phyloP scores from a whole-genome alignment of 2,888 invertebrate species.

The Parascotia fuliginaria region DNA sequence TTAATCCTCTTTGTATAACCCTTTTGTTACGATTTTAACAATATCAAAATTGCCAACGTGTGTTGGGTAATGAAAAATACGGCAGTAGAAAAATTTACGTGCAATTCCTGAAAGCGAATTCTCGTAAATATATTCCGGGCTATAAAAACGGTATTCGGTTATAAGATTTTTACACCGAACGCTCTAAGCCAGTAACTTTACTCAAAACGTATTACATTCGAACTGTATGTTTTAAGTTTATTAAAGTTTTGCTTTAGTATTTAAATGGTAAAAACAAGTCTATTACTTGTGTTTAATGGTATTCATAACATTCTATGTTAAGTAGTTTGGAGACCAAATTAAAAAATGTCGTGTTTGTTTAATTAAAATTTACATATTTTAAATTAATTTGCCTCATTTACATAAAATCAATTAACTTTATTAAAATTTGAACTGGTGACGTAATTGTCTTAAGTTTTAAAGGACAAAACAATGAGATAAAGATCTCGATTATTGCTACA shows the following conservation, averaged over 20 bases:
- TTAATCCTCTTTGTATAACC: neutral
- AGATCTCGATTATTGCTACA: neutral
- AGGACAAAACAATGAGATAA: too few relatives aligned
- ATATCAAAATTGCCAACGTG: constrained; percentile 30
- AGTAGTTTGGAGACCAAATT: neutral
- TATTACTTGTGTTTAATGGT: neutral
- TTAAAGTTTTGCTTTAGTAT: constrained; percentile 6
- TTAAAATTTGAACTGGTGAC: too few relatives aligned
- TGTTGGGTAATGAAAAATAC: constrained; percentile 63
- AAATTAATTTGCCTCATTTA: neutral
- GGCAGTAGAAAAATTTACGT: constrained; percentile 68
- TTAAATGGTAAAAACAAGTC: neutral
- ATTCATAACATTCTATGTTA: neutral
- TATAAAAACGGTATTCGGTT: constrained; percentile 77
- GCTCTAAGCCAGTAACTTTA: constrained; percentile 52
- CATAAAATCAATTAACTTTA: too few relatives aligned
- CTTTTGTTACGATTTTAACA: constrained; percentile 4
- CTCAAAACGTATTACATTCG: constrained; percentile 34
- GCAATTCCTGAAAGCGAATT: constrained; percentile 72
- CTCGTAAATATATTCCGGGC: constrained; percentile 77
- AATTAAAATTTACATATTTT: neutral
- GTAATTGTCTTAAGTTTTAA: too few relatives aligned
- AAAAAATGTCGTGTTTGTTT: neutral
- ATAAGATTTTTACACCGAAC: constrained; percentile 71
- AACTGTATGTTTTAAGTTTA: constrained; percentile 21